Evolutionary conservation across 2,113 vertebrate species (phyloP), one percentile per base, ranked within the genome.

Genomic region (Crotalus tigris): DNA sequence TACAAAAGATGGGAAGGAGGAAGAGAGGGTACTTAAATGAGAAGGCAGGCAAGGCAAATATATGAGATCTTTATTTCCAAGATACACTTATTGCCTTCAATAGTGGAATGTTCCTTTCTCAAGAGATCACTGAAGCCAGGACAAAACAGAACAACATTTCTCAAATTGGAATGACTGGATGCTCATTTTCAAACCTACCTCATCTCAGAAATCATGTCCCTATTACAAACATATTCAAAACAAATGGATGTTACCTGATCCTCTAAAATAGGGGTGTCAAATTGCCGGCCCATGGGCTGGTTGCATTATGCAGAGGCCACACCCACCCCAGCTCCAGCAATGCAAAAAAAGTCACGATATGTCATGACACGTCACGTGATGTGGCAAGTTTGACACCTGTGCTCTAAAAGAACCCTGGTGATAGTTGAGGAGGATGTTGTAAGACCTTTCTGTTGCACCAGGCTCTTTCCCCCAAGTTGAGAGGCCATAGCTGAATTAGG

Each of bases 61-160:
- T 19, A 81, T 13, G 59, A 85, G 24, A 75, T 75, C 90, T 94
- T 91, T 93, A 86, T 93, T 95, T 96, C 93, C 69, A 89, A 95
- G 91, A 89, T 54, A 51, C 39, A 87, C 39, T 81, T 75, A 86
- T 93, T 75, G 91, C 69, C 93, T 85, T 75, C 87, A 55, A 53
- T 46, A 29, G 23, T 61, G 51, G 85, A 91, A 92, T 92, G 92
- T 9, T 39, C 33, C 92, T 12, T 86, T 94, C 85, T 61, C 90
- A 94, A 58, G 85, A 69, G 59, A 39, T 85, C 33, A 64, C 33
- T 39, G 24, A 90, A 9, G 88, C 46, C 29, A 49, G 59, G 57
- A 85, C 29, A 46, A 49, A n/a, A 39, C 88, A 59, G 58, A 85
- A 44, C 51, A 90, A 92, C 3, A n/a, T 69, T 90, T 33, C 54